phyloP scores from a whole-genome alignment of 2,113 vertebrate genomes.

The Irena cyanogastra region DNA sequence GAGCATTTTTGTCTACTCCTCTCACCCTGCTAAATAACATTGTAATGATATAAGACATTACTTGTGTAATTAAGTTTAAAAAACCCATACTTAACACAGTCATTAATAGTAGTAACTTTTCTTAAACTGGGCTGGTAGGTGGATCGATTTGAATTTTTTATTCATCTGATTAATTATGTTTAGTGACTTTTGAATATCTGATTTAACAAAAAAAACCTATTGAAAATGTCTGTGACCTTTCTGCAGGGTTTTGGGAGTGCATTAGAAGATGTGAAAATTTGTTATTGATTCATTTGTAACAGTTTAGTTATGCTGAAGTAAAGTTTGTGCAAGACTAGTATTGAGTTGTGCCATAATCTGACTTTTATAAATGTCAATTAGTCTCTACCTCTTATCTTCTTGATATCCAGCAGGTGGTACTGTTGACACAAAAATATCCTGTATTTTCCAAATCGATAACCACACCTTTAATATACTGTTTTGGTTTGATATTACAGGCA shows the following conservation, averaged over 20 bases:
- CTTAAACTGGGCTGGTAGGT: neutral
- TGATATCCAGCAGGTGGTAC: slow-evolving; percentile 33
- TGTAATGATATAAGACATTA: neutral
- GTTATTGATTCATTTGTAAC: rapidly evolving
- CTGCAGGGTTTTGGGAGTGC: neutral
- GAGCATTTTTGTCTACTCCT: neutral
- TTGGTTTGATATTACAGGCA: neutral
- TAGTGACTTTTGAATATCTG: neutral
- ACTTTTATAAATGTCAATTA: neutral
- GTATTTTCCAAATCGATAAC: neutral
- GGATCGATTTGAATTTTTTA: neutral
- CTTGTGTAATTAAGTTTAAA: neutral
- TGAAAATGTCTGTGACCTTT: neutral
- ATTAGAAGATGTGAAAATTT: neutral
- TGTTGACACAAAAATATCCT: neutral
- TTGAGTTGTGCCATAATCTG: neutral
- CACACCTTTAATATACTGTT: neutral
- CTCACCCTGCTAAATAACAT: neutral
- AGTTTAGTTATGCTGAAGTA: neutral
- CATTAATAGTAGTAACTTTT: neutral
- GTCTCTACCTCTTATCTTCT: neutral
- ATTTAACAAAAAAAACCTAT: neutral
- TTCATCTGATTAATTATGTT: neutral
- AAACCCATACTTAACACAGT: neutral
- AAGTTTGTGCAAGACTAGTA: neutral